These are phyloP conservation scores for Pandemis cinnamomeana DNA, from an alignment of 2,888 invertebrate species.

Conservation along the genomic window DNA sequence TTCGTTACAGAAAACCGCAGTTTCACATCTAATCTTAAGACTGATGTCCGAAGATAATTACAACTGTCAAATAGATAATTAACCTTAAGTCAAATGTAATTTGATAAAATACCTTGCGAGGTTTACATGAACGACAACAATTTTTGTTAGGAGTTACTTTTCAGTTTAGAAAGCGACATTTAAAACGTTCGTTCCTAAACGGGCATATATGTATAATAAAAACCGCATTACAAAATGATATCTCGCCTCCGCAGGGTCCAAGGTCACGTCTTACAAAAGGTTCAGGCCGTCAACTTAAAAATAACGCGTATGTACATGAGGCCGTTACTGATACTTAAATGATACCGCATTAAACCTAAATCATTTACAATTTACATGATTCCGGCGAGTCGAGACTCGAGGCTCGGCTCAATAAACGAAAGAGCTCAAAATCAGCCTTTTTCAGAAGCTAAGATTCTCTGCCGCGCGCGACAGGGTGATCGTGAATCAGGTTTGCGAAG, in stretches of 20 bases:
- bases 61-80: neutral
- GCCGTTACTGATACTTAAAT: constrained; percentile 65
- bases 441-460: constrained; percentile 72
- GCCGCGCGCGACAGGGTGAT: constrained; percentile 71
- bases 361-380: constrained; percentile 75
- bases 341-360: constrained; percentile 62
- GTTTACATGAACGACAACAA: constrained; percentile 31
- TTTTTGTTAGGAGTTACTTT: neutral
- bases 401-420: constrained; percentile 36
- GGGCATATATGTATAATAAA: constrained; percentile 11
- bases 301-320: constrained; percentile 77
- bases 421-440: constrained; percentile 46
- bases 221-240: constrained; percentile 24
- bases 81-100: constrained; percentile 6
- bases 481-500: constrained; percentile 80
- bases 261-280: constrained; percentile 49
- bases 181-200: constrained; percentile 20
- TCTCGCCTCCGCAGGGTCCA: neutral
- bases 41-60: constrained; percentile 16
- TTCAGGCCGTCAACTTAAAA: constrained; percentile 57
- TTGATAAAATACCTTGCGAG: constrained; percentile 25
- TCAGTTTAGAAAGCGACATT: constrained; percentile 9
- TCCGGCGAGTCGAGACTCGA: constrained; percentile 48
- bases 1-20: constrained; percentile 10
- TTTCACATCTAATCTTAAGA: neutral